Evolutionary conservation across 2,888 invertebrate species (phyloP).

Genomic region (Nomada ruficornis): DNA sequence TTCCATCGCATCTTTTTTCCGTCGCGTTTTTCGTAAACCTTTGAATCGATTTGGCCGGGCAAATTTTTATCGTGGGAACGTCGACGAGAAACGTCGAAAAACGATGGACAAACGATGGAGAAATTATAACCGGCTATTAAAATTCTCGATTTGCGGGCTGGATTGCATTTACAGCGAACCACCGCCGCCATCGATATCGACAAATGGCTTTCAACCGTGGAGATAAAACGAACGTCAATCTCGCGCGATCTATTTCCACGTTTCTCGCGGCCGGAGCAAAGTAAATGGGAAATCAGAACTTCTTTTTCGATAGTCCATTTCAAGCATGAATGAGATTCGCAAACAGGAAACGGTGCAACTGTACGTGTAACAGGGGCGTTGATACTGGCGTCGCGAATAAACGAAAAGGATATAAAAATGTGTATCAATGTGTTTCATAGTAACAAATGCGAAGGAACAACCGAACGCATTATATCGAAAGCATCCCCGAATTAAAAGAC

Average conservation of each 20-base stretch:
- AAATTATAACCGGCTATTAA: constrained; percentile 55
- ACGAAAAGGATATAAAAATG: background rate
- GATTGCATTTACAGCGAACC: constrained; percentile 56
- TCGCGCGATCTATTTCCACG: constrained; percentile 59
- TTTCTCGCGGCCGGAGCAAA: constrained; percentile 11
- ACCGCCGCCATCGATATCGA: constrained; percentile 44
- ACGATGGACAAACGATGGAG: constrained; percentile 3
- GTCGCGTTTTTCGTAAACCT: background rate
- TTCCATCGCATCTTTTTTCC: background rate
- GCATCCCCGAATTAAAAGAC: background rate
- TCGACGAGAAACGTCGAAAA: background rate
- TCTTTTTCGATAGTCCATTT: constrained; percentile 44
- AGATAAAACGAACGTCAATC: constrained; percentile 65
- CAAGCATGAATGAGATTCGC: background rate
- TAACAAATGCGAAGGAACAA: too few species aligned
- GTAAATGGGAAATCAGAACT: constrained; percentile 46
- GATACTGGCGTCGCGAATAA: too few species aligned
- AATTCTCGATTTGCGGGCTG: constrained; percentile 42
- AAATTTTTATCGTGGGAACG: background rate
- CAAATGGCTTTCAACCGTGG: constrained; percentile 58
- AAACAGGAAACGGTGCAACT: background rate
- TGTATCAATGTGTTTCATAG: background rate
- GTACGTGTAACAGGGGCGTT: background rate
- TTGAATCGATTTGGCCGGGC: constrained; percentile 7
- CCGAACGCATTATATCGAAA: background rate